Evolutionary conservation across 2,113 vertebrate species (phyloP).

Genomic region (Albula glossodonta): DNA sequence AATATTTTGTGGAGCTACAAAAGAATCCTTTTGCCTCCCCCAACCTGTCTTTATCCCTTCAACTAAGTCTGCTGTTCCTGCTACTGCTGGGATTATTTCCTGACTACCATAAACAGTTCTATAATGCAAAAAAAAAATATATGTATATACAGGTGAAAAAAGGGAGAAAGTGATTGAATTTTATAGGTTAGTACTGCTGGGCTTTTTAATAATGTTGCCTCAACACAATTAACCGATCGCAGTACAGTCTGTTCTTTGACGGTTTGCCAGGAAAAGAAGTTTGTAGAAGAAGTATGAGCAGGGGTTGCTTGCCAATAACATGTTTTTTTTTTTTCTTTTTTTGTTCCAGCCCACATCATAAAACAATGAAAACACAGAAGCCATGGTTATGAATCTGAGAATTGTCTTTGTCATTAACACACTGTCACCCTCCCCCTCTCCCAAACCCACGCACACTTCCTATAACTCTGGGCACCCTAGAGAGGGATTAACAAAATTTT

Average conservation of each 20-base stretch:
- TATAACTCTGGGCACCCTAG: not conserved
- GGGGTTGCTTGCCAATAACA: not conserved
- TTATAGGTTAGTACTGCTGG: not conserved
- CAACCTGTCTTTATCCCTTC: too few species aligned
- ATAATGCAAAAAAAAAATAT: not conserved
- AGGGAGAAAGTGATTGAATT: not conserved
- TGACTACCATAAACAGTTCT: not conserved
- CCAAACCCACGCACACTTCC: not conserved
- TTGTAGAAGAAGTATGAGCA: not conserved
- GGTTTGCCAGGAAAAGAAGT: not conserved
- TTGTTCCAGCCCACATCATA: not conserved
- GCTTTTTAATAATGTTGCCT: not conserved
- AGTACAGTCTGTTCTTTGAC: not conserved
- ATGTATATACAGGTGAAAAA: not conserved
- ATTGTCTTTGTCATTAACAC: not conserved
- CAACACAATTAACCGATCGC: not conserved
- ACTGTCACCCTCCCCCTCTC: not conserved
- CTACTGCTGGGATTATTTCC: not conserved
- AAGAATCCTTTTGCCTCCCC: too few species aligned
- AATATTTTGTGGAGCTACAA: too few species aligned
- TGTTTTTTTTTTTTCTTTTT: too few species aligned
- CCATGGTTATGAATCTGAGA: not conserved
- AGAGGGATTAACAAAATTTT: not conserved
- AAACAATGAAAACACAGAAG: not conserved
- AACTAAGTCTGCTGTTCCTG: too few species aligned